phyloP scores from a whole-genome alignment of 2,888 invertebrate genomes.

The Drosophila ezoana region DNA sequence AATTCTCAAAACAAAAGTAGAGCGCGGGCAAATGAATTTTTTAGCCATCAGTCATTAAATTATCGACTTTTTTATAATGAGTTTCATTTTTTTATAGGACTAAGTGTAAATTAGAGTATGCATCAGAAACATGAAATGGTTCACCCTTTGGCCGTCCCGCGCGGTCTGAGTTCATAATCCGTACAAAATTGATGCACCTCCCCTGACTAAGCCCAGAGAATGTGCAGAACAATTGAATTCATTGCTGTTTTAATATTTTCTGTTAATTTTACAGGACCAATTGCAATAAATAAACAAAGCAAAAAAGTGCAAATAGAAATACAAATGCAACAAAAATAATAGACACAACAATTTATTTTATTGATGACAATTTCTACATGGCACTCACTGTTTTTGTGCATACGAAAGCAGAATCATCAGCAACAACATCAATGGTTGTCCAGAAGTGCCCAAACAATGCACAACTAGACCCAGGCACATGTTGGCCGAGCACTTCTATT shows the following conservation, averaged over 20 bases:
- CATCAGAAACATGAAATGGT: neutral
- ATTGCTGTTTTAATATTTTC: slow-evolving; percentile 32
- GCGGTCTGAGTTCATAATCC: slow-evolving; percentile 28
- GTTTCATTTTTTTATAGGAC: neutral
- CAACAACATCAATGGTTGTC: slow-evolving; percentile 26
- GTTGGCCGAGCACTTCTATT: slow-evolving; percentile 52
- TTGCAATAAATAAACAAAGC: slow-evolving; percentile 27
- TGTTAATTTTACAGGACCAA: slow-evolving; percentile 45
- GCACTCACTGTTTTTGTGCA: slow-evolving; percentile 67
- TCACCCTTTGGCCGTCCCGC: neutral
- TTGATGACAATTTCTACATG: slow-evolving; percentile 68
- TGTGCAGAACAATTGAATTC: slow-evolving; percentile 14
- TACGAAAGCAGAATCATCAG: slow-evolving; percentile 56
- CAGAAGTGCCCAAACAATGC: slow-evolving; percentile 50
- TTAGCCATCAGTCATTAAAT: too few species aligned
- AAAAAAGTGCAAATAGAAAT: slow-evolving; percentile 5
- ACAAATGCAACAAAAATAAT: slow-evolving; percentile 35
- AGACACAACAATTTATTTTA: slow-evolving; percentile 65
- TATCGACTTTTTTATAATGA: slow-evolving; percentile 6
- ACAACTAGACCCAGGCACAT: slow-evolving; percentile 26
- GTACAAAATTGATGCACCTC: slow-evolving; percentile 34
- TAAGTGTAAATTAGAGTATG: slow-evolving; percentile 6
- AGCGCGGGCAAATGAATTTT: too few species aligned
- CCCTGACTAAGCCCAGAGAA: neutral
- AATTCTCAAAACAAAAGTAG: too few species aligned